A percentile compares a stretch with the other conserved stretches of the same genome.
Conservation (phyloP, 1,140 invertebrate genomes). For the Zaprionus inermis region DNA sequence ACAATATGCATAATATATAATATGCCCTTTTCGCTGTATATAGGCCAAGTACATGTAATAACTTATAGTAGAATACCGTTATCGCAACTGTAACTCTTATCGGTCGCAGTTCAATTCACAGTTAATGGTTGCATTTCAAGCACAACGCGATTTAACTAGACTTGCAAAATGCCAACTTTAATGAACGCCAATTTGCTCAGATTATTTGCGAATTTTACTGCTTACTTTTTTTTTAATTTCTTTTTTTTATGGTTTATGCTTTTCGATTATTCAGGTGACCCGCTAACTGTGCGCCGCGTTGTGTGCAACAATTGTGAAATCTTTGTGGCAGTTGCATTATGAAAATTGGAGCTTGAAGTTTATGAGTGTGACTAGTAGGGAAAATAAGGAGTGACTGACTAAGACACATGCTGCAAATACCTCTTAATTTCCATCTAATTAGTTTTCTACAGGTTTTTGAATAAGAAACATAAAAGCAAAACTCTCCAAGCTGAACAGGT, state of each 20-base stretch:
- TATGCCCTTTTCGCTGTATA: background rate
- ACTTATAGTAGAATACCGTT: conserved; percentile 2
- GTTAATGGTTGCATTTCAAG: background rate
- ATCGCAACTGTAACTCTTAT: conserved; percentile 18
- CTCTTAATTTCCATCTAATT: too few species aligned
- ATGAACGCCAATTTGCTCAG: background rate
- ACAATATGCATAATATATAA: conserved; percentile 6
- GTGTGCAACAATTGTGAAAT: conserved; percentile 44
- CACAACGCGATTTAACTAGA: background rate
- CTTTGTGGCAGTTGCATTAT: conserved; percentile 12
- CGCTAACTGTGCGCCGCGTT: conserved; percentile 7
- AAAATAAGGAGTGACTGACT: background rate
- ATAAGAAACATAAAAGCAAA: background rate
- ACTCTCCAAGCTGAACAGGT: background rate
- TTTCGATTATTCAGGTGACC: conserved; percentile 57
- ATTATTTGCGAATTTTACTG: background rate
- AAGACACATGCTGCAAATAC: background rate
- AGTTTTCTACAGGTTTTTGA: background rate
- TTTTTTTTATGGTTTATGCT: conserved; percentile 45
- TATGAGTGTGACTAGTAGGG: conserved; percentile 35
- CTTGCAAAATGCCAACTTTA: background rate
- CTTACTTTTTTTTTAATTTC: conserved; percentile 1
- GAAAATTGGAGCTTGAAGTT: conserved; percentile 32
- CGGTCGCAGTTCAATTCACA: conserved; percentile 11
- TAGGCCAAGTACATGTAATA: conserved; percentile 3